Base-by-base conservation (phyloP, 2,888 invertebrate genomes). In the Athalia rosae region DNA sequence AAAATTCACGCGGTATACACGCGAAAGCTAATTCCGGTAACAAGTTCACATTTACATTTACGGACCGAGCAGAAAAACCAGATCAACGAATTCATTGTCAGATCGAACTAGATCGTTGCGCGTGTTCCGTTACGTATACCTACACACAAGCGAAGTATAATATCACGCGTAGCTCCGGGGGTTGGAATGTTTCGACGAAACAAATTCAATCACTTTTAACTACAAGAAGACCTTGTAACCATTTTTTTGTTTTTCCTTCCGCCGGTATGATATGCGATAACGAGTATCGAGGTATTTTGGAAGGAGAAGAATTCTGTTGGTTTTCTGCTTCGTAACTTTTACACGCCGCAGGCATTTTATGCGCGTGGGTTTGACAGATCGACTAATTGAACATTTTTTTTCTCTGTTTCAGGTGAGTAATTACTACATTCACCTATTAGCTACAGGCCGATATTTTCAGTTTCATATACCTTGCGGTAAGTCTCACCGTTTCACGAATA, bases 371-470 rank as follows among this genome's bases (percentile, higher is more conserved):
- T 74, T 50, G 48, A 61, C 61, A 28, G 9, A 8, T 41, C 6
- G 11, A 62, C 61, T 74, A 76, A 81, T 79, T 78, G 79, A 80
- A 71, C 79, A 81, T 76, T 50, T 67, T 15, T 41, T 77, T 48
- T 79, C 28, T 86, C 28, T 86, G 85, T 86, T 86, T 13, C 84
- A 86, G 86, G 86, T 86, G 86, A 86, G 86, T 86, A 86, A 77
- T 81, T 81, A 78, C 80, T 74, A 77, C 69, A 50, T 9, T 77
- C 53, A 73, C 11, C 53, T 47, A 28, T 61, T 71, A 61, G 53
- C 62, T 45, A 28, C 28, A 28, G 53, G 61, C 7, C 53, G 61
- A 77, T 28, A 48, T 63, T 67, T 61, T 47, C 13, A 53, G 41
- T 77, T 78, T 76, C 76, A 78, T 59, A 48, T 11, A 59, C 61